Base-by-base conservation (phyloP, 1,140 invertebrate species). In the Pogonognathellus flavescens region DNA sequence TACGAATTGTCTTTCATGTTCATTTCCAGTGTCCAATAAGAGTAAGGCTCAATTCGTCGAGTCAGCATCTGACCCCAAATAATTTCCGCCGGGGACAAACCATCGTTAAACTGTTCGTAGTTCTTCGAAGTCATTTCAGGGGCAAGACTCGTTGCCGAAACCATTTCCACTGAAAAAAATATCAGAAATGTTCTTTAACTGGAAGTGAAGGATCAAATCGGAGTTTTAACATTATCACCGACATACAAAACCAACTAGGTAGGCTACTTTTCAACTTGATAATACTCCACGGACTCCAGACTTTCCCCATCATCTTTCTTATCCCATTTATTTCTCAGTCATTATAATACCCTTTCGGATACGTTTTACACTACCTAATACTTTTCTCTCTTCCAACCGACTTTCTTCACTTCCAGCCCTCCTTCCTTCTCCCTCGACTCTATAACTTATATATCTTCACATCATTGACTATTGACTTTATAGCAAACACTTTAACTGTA, bases 11-110 rank as follows among this genome's bases (percentile, higher is more conserved):
- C 87, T 50, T 82, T 85, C 49, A 89, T 55, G 62, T 82, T 86
- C 66, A 89, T 84, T 53, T 89, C 88, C 50, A 89, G 81, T 4
- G 88, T 89, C 87, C 87, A 89, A 70, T 87, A 89, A 18, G 87
- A 87, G 82, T 88, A 88, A 86, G 87, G 86, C 86, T 88, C 87
- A 14, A 89, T 62, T 85, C 86, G 87, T 52, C 87, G 82, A 83
- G 59, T 86, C 82, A 85, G 53, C 72, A 80, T 50, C 80, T 86
- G 83, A 83, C 87, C 87, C 88, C 88, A 89, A 49, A 86, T 66
- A 2, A 89, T 60, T 72, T 89, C 86, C 57, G 83, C 84, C 13
- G 88, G 87, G 70, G 70, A 80, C 25, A 87, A 60, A 66, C 88
- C 86, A 55, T 89, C 88, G 59, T 85, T 84, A 81, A 85, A 85